These are phyloP conservation scores for Gymnothorax reevesii DNA, from an alignment of 2,797 vertebrate genomes.

Conservation along the genomic window DNA sequence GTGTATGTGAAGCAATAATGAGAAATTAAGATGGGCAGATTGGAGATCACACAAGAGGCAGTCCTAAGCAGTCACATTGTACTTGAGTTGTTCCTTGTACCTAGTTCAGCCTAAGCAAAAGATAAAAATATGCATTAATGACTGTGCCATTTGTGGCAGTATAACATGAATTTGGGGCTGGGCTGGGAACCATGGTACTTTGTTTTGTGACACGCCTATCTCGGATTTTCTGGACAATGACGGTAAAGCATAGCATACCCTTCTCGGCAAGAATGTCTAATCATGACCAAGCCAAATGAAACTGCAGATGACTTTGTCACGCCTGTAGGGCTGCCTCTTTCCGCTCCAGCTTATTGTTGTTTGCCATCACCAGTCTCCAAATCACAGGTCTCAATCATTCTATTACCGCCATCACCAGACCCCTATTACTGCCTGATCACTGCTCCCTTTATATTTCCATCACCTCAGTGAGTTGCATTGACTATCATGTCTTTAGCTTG, in stretches of 20 bases:
- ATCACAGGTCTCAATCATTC: no score
- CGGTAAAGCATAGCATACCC: neutral
- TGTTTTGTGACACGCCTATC: neutral
- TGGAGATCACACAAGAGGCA: conserved; percentile 25
- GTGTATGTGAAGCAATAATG: conserved; percentile 6
- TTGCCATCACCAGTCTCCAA: no score
- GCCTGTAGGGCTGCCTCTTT: no score
- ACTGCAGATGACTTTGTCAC: neutral
- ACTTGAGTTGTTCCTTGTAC: neutral
- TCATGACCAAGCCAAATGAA: neutral
- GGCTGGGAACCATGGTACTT: neutral
- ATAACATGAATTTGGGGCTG: neutral
- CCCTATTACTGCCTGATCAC: no score
- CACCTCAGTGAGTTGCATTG: no score
- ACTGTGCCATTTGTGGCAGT: conserved; percentile 8
- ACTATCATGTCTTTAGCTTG: no score
- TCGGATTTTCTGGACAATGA: neutral
- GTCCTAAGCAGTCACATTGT: neutral
- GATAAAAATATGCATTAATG: conserved; percentile 28
- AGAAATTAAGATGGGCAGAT: conserved; percentile 22
- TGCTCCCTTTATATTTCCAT: no score
- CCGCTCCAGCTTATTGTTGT: no score
- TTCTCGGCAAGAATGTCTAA: neutral
- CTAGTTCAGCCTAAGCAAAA: neutral
- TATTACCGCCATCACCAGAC: no score